Base-by-base conservation (phyloP, 2,888 invertebrate species). In the Octonoba sinensis region DNA sequence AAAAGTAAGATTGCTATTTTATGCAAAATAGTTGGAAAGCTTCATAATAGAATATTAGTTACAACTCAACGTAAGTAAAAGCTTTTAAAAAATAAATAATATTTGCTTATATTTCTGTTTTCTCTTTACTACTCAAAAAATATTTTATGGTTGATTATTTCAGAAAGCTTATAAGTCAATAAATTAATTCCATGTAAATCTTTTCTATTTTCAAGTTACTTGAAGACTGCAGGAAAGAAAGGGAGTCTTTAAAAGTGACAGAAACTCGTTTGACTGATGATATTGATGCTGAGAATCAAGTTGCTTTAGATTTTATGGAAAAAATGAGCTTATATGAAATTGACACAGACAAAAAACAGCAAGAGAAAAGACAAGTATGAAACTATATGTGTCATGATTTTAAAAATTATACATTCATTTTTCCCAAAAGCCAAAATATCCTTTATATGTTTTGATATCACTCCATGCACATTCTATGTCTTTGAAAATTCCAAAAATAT, bases 281-380 rank as follows among this genome's bases (percentile, higher is more conserved):
- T 8, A 22, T 36, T 24, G 57, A 66, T 16, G 18, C 15, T 22
- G 67, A 46, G 46, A 47, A 71, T 12, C 11, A 20, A 12, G 15
- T n/a, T n/a, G 6, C 44, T 22, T 44, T 49, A 12, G 79, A 73
- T 49, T 64, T 82, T 27, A 71, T 59, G 15, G 47, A 57, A 24
- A 75, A 65, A 70, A 75, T 82, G 6, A 64, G 49, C 44, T 3
- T 27, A 11, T 24, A 75, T 36, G 75, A 82, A 57, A 59, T 57
- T 59, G 49, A 75, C 27, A 65, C 69, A n/a, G 70, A 75, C n/a
- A 70, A 57, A n/a, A 75, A 82, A 20, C 69, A 71, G 24, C 64
- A 75, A 47, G 70, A 75, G 20, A 82, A 75, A 59, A 36, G 75
- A 18, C 82, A 75, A 59, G 82, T 82, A 56, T 20, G n/a, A 3